phyloP scores from a whole-genome alignment of 2,797 vertebrate species.

The Ataeniobius toweri region DNA sequence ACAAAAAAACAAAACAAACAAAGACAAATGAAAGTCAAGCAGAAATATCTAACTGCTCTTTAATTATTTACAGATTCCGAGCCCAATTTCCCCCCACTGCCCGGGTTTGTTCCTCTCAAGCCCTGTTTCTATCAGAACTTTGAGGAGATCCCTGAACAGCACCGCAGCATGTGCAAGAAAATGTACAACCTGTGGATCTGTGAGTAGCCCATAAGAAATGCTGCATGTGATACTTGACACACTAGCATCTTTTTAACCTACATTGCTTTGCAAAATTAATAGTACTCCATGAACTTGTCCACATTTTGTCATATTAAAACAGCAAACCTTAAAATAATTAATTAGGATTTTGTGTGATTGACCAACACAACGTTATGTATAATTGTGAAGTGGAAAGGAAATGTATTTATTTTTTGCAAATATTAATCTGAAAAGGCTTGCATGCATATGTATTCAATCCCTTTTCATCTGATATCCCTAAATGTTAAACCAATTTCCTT shows the following conservation, averaged over 20 bases:
- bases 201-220: conserved; percentile 77
- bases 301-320: neutral
- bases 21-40: neutral
- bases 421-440: neutral
- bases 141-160: conserved; percentile 94
- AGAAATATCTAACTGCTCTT: neutral
- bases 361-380: neutral
- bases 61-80: conserved; percentile 60
- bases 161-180: conserved; percentile 92
- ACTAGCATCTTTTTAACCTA: too few relatives aligned
- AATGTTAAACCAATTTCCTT: too few relatives aligned
- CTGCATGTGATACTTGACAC: neutral
- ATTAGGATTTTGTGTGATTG: neutral
- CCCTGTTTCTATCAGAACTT: conserved; percentile 99
- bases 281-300: neutral
- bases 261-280: neutral
- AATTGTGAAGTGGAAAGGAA: neutral
- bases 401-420: neutral
- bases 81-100: conserved; percentile 96
- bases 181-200: conserved; percentile 98
- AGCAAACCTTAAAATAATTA: neutral
- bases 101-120: conserved; percentile 92
- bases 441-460: too few relatives aligned
- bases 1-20: neutral
- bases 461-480: too few relatives aligned